Conservation (phyloP, 2,888 invertebrate genomes). For the Drosophila flavopinicola region DNA sequence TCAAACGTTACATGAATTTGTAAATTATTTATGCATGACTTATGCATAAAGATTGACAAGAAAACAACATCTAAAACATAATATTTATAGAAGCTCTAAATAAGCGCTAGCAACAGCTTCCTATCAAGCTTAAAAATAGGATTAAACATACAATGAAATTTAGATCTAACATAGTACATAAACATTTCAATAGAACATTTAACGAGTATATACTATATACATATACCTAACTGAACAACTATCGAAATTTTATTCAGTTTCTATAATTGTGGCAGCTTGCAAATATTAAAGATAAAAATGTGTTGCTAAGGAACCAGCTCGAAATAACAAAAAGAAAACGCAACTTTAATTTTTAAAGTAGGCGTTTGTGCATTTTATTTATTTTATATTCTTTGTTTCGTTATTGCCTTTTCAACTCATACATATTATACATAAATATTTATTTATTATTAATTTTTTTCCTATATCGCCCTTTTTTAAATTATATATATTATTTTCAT, state of each 20-base stretch:
- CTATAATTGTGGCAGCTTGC: conserved; percentile 25
- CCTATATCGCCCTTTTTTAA: conserved; percentile 17
- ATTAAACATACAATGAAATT: conserved; percentile 46
- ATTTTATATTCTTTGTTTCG: conserved; percentile 35
- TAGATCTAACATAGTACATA: conserved; percentile 51
- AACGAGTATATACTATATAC: conserved; percentile 29
- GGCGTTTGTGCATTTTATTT: conserved; percentile 37
- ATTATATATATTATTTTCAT: conserved; percentile 25
- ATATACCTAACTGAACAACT: conserved; percentile 19
- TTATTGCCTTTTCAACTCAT: conserved; percentile 29
- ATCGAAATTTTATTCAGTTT: conserved; percentile 28
- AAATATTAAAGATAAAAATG: conserved; percentile 5
- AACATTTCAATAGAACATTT: conserved; percentile 56
- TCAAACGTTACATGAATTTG: conserved; percentile 19
- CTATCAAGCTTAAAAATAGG: conserved; percentile 47
- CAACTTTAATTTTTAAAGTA: conserved; percentile 15
- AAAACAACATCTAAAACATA: conserved; percentile 13
- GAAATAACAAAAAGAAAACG: conserved; percentile 33
- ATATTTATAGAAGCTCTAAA: conserved; percentile 14
- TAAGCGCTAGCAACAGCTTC: conserved; percentile 40
- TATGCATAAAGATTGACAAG: conserved; percentile 14
- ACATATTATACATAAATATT: conserved; percentile 28
- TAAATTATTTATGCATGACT: conserved; percentile 23
- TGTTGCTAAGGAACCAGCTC: conserved; percentile 45
- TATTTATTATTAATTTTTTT: conserved; percentile 41